These are phyloP conservation scores for Murina feae DNA, from an alignment of 2,113 vertebrate genomes.

Conservation along the genomic window DNA sequence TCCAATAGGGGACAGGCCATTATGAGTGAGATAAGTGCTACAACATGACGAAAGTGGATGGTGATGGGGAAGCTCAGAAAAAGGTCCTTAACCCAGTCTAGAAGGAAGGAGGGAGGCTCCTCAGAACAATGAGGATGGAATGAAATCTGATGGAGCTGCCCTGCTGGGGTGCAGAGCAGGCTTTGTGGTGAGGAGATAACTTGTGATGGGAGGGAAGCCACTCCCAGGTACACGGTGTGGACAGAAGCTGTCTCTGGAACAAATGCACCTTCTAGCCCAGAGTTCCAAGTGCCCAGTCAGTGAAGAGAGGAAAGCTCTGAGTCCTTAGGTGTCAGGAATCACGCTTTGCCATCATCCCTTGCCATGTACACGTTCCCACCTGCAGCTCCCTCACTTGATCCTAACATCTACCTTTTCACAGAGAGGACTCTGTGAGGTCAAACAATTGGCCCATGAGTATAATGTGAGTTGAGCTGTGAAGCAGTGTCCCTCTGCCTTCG, in stretches of 20 bases:
- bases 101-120: background rate
- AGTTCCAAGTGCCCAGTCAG: background rate
- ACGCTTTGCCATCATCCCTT: no score
- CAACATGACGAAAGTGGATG: background rate
- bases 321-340: background rate
- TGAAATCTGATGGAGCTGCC: background rate
- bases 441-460: background rate
- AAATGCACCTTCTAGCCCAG: background rate
- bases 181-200: background rate
- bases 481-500: background rate
- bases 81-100: background rate
- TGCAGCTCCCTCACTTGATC: background rate
- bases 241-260: background rate
- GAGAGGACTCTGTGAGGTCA: background rate
- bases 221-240: background rate
- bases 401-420: background rate
- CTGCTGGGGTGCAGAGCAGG: rapidly evolving
- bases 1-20: background rate
- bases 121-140: background rate
- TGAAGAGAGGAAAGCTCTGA: background rate
- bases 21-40: background rate
- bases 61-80: background rate
- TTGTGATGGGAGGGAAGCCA: background rate
- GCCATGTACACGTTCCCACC: background rate
- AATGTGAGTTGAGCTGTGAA: background rate